Conservation (phyloP, 2,888 invertebrate species). For the Dromius quadrimaculatus region DNA sequence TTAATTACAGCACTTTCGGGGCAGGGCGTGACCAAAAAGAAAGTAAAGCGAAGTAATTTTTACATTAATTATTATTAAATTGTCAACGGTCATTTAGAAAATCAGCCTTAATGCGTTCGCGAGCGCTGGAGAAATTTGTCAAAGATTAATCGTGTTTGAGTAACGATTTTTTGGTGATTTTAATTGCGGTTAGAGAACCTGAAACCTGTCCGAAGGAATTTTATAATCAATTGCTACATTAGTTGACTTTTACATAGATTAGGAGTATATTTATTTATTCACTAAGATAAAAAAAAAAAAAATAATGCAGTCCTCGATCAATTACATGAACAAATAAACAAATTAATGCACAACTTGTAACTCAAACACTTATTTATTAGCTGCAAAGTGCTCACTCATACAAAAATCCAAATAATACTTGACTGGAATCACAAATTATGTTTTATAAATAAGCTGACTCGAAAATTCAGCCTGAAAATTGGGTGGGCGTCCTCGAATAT, state of each 20-base stretch:
- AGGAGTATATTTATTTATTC: too few relatives aligned
- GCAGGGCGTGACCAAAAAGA: slow-evolving; percentile 22
- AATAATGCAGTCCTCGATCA: neutral
- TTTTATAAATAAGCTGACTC: slow-evolving; percentile 46
- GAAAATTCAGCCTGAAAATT: slow-evolving; percentile 21
- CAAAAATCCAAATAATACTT: slow-evolving; percentile 24
- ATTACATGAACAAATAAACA: slow-evolving; percentile 1
- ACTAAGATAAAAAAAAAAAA: too few relatives aligned
- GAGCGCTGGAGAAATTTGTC: slow-evolving; percentile 26
- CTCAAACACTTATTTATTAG: slow-evolving; percentile 9
- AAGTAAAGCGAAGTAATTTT: slow-evolving; percentile 37
- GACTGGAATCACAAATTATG: slow-evolving; percentile 24
- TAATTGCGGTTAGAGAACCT: neutral
- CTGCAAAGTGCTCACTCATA: slow-evolving; percentile 14
- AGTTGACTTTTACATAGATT: too few relatives aligned
- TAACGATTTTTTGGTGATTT: slow-evolving; percentile 18
- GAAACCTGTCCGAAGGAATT: neutral
- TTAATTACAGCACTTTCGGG: slow-evolving; percentile 44
- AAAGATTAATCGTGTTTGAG: slow-evolving; percentile 10
- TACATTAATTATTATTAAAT: slow-evolving; percentile 50
- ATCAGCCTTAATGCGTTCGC: slow-evolving; percentile 25
- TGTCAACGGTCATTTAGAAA: slow-evolving; percentile 47
- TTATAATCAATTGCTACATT: neutral
- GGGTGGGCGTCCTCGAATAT: neutral
- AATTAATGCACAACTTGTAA: slow-evolving; percentile 6